These are phyloP conservation scores for Drosophila ananassae DNA, from an alignment of 1,140 invertebrate species.

Conservation along the genomic window DNA sequence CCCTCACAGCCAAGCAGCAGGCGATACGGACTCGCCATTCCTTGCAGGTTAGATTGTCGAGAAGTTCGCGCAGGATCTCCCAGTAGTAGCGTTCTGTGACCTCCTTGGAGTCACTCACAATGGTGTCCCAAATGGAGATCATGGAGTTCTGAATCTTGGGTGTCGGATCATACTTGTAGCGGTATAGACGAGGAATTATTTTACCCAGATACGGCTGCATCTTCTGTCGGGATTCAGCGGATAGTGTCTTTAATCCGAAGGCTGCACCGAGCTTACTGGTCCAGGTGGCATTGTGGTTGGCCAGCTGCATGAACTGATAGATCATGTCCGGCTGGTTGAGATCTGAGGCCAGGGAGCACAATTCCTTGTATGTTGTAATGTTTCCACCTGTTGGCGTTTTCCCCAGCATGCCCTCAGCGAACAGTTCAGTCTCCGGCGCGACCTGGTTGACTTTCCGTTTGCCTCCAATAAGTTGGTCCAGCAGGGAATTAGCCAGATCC, in stretches of 20 bases:
- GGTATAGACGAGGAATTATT: slow-evolving; percentile 95
- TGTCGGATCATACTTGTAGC: slow-evolving; percentile 96
- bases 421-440: slow-evolving; percentile 92
- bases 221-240: slow-evolving; percentile 91
- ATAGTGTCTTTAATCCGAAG: slow-evolving; percentile 94
- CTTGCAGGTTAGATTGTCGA: slow-evolving; percentile 91
- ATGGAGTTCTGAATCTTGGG: slow-evolving; percentile 95
- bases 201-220: slow-evolving; percentile 91
- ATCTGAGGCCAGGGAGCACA: slow-evolving; percentile 96
- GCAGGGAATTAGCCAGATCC: slow-evolving; percentile 90
- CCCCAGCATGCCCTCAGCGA: slow-evolving; percentile 94
- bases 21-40: slow-evolving; percentile 96
- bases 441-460: slow-evolving; percentile 90
- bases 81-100: slow-evolving; percentile 94
- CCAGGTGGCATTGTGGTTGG: slow-evolving; percentile 97
- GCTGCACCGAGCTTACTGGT: slow-evolving; percentile 96
- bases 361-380: slow-evolving; percentile 96
- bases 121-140: slow-evolving; percentile 94
- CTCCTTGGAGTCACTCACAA: slow-evolving; percentile 94
- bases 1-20: slow-evolving; percentile 93
- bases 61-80: slow-evolving; percentile 93
- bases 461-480: slow-evolving; percentile 94
- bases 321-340: slow-evolving; percentile 97
- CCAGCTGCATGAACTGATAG: slow-evolving; percentile 97
- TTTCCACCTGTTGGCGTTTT: slow-evolving; percentile 92